phyloP scores from a whole-genome alignment of 2,113 vertebrate species.

The Muntiacus reevesi region DNA sequence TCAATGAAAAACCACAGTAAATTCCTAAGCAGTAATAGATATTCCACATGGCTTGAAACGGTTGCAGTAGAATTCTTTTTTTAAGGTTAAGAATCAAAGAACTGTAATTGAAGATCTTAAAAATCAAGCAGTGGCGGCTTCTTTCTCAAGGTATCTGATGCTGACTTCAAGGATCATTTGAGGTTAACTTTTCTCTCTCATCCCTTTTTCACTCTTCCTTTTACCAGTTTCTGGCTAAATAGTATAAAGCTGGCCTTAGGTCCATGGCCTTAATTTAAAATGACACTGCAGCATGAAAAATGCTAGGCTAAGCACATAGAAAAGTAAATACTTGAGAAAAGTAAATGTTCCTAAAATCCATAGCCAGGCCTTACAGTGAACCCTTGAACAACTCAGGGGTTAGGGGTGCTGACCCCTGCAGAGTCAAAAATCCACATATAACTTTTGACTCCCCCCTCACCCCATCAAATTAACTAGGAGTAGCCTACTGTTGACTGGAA shows the following conservation, averaged over 20 bases:
- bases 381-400: not conserved
- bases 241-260: not conserved
- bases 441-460: not conserved
- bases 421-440: not conserved
- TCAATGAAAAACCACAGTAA: slow-evolving; percentile 53
- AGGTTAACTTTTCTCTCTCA: not conserved
- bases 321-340: slow-evolving; percentile 8
- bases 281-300: not conserved
- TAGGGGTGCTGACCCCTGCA: not conserved
- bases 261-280: not conserved
- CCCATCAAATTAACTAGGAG: not conserved
- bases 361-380: not conserved
- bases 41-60: slow-evolving; percentile 38
- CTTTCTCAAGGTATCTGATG: not conserved
- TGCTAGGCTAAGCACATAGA: not conserved
- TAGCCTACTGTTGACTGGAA: not conserved
- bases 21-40: slow-evolving; percentile 53
- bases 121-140: slow-evolving; percentile 12
- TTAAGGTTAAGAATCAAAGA: slow-evolving; percentile 61
- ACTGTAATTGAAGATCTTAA: not conserved
- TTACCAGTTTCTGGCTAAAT: not conserved
- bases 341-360: not conserved
- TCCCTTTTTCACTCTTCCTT: not conserved
- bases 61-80: slow-evolving; percentile 19
- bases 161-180: slow-evolving; percentile 43